Evolutionary conservation across 1,140 invertebrate species (phyloP).

Genomic region (Pachypeltis micranthus): DNA sequence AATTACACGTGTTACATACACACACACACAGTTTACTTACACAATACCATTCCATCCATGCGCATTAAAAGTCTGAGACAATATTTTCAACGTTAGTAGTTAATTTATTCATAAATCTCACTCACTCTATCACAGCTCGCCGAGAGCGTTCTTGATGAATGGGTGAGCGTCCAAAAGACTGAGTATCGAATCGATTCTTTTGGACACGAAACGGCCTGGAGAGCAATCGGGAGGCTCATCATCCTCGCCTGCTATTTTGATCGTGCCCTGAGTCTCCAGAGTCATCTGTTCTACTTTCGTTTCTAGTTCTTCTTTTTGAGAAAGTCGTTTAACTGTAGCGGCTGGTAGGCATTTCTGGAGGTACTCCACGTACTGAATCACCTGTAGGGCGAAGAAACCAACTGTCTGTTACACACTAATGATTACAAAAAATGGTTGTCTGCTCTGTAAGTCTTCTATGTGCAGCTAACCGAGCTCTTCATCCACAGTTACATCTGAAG

Average conservation of each 20-base stretch:
- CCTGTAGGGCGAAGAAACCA: not conserved
- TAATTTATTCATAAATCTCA: no score
- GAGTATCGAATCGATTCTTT: conserved; percentile 1
- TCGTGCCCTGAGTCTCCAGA: not conserved
- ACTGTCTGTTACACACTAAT: no score
- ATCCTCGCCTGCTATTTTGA: not conserved
- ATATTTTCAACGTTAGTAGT: no score
- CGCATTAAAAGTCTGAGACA: no score
- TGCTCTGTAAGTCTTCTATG: no score
- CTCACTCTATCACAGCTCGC: no score
- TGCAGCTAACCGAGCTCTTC: no score
- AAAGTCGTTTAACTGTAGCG: not conserved
- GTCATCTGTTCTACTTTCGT: not conserved
- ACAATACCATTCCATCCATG: no score
- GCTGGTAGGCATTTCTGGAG: not conserved
- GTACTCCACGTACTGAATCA: not conserved
- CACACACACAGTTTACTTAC: no score
- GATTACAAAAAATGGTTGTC: no score
- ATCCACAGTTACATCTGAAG: no score
- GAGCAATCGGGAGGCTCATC: not conserved
- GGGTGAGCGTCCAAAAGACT: not conserved
- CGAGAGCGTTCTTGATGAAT: not conserved
- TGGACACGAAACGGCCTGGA: not conserved
- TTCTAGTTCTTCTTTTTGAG: not conserved
- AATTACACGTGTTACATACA: no score